Evolutionary conservation across 2,888 invertebrate species (phyloP), one percentile per base, ranked within the genome.

Genomic region (Stramonita haemastoma): DNA sequence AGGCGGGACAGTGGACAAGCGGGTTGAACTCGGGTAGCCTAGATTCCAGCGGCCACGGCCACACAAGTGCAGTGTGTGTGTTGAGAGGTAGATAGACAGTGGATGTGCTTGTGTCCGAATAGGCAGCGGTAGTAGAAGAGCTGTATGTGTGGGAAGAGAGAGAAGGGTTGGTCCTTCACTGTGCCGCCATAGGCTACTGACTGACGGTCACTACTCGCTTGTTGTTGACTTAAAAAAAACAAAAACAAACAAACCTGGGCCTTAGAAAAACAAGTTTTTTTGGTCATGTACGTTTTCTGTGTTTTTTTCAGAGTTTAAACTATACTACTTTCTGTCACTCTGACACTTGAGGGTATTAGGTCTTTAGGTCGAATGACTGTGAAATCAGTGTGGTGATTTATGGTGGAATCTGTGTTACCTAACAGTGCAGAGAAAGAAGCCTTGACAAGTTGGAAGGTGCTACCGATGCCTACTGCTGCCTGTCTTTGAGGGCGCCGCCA

Each of bases 401-500:
- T 32, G 26, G 32, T 66, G 22, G 11, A 32, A 86, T 32, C 19
- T 57, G 56, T 57, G 66, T 66, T 22, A 86, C 66, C 86, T 22
- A 87, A 46, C 34, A 46, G 60, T 22, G 60, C 34, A 79, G 90
- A 87, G 26, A 79, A 89, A 87, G 26, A 56, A 66, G 66, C 89
- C 57, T 34, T 57, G 85, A 83, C 32, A 73, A 46, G 83, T 46
- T 36, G 70, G 34, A 46, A 60, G 84, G n/a, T 77, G 85, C 66
- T 60, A n/a, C 60, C 36, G n/a, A 66, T 57, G 86, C 60, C 4
- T 36, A n/a, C 56, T 32, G 15, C 29, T 46, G 79, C 36, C 88
- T 56, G 56, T 79, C 56, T 88, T 60, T 79, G 79, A 89, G 79
- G 90, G 86, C 81, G 90, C 92, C 92, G 93, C 93, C 93, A 93